Conservation (phyloP, 2,797 vertebrate genomes). For the Spheniscus humboldti region DNA sequence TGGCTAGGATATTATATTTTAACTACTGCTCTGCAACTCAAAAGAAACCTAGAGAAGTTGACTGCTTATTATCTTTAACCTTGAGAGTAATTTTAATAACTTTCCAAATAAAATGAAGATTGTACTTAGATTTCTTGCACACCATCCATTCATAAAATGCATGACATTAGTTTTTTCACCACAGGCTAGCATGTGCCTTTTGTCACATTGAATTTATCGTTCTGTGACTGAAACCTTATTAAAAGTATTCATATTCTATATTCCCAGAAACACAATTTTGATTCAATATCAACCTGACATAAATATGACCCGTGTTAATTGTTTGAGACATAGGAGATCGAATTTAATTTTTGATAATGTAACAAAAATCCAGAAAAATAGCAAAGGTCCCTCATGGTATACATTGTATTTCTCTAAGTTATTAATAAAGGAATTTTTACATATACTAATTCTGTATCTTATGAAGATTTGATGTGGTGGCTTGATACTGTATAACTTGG, state of each 20-base stretch:
- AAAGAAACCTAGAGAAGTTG: background rate
- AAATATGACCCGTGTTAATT: background rate
- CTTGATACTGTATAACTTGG: background rate
- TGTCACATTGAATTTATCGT: slow-evolving; percentile 7
- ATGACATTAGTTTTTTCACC: background rate
- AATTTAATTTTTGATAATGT: background rate
- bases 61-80: background rate
- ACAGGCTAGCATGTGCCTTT: background rate
- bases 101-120: background rate
- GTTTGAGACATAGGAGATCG: background rate
- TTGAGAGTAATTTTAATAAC: background rate
- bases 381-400: accelerated
- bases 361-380: background rate
- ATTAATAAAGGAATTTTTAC: background rate
- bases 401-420: background rate
- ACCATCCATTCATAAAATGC: background rate
- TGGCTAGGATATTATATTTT: background rate
- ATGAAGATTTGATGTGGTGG: background rate
- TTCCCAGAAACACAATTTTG: background rate
- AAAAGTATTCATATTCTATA: background rate
- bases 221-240: background rate
- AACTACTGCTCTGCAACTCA: background rate
- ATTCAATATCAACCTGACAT: background rate
- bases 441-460: background rate
- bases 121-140: background rate